Conservation (phyloP, 2,888 invertebrate species). For the Bembecia ichneumoniformis region DNA sequence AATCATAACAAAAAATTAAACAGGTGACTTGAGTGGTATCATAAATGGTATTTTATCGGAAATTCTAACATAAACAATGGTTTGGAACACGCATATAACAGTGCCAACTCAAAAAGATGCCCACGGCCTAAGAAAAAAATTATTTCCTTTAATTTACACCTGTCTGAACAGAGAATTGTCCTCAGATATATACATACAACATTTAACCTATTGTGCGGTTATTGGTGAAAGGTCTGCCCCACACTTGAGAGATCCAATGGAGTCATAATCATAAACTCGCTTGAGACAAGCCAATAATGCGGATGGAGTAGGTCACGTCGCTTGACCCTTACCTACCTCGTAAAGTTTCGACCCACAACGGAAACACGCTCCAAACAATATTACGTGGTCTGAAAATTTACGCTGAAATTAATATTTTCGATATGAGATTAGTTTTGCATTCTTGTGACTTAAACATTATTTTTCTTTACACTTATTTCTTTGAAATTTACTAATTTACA, state of each 20-base stretch:
- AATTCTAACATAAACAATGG: too few relatives aligned
- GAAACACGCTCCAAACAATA: neutral
- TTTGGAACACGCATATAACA: too few relatives aligned
- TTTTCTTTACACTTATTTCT: too few relatives aligned
- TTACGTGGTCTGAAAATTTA: neutral
- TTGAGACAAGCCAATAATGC: slow-evolving; percentile 13
- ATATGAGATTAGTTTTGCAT: neutral
- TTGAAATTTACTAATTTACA: too few relatives aligned
- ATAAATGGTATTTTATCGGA: too few relatives aligned
- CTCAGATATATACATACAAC: neutral
- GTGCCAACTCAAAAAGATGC: too few relatives aligned
- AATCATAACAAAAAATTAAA: too few relatives aligned
- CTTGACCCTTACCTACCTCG: slow-evolving; percentile 13
- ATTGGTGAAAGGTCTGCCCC: slow-evolving; percentile 6
- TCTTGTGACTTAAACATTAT: neutral
- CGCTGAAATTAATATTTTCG: neutral
- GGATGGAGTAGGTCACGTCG: slow-evolving; percentile 16
- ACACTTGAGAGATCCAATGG: slow-evolving; percentile 8
- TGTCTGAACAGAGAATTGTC: too few relatives aligned
- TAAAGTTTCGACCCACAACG: slow-evolving; percentile 13
- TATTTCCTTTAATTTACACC: too few relatives aligned
- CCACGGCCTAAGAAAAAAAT: too few relatives aligned
- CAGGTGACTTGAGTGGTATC: too few relatives aligned
- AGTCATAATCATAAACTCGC: slow-evolving; percentile 10
- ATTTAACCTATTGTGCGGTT: slow-evolving; percentile 4